Conservation (phyloP, 1,140 invertebrate genomes). For the Aporrectodea caliginosa region DNA sequence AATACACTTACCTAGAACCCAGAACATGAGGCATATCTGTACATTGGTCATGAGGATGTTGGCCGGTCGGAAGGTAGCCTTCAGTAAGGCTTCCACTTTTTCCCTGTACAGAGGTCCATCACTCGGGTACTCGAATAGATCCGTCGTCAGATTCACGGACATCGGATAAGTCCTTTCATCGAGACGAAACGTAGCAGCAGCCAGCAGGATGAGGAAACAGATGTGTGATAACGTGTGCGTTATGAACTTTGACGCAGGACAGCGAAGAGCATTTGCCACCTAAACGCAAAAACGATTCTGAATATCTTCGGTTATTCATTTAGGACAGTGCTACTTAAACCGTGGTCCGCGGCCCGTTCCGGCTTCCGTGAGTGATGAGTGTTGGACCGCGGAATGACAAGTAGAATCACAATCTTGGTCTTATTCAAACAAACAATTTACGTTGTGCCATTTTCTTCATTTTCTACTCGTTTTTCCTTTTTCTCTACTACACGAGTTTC, state of each 20-base stretch:
- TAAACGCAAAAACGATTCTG: no score
- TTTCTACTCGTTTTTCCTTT: no score
- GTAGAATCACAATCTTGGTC: no score
- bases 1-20: conserved; percentile 48
- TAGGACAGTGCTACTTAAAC: no score
- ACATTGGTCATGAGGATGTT: conserved; percentile 52
- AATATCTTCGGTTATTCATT: no score
- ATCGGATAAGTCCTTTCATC: conserved; percentile 40
- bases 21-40: conserved; percentile 53
- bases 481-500: no score
- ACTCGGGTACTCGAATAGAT: conserved; percentile 8
- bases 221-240: conserved; percentile 50
- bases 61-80: conserved; percentile 49
- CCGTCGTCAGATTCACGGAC: conserved; percentile 4
- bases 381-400: no score
- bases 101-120: no score
- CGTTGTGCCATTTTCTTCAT: no score
- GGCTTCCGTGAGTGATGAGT: no score
- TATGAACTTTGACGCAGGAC: conserved; percentile 52
- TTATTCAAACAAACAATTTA: no score
- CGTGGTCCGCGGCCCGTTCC: no score
- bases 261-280: conserved; percentile 46
- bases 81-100: conserved; percentile 48
- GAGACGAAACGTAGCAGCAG: conserved; percentile 51
- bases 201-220: conserved; percentile 52